Percentiles rank a stretch among this genome's conserved stretches.
phyloP scores from a whole-genome alignment of 2,797 vertebrate genomes.

The Cyprinella venusta region DNA sequence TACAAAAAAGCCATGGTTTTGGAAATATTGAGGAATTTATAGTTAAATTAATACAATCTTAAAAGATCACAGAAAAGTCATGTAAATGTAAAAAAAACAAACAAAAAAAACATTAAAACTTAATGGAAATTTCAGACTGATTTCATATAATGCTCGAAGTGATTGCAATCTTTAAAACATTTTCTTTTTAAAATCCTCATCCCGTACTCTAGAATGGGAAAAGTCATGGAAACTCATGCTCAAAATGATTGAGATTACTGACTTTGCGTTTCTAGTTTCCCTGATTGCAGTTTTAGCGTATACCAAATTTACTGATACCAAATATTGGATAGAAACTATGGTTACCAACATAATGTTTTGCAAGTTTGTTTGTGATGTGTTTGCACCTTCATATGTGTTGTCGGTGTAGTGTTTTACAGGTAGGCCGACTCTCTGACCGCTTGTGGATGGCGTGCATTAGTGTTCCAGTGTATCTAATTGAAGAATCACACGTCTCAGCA shows the following conservation, averaged over 20 bases:
- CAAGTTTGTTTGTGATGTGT: neutral
- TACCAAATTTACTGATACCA: neutral
- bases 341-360: neutral
- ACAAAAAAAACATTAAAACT: neutral
- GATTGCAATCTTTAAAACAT: neutral
- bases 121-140: neutral
- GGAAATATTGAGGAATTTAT: neutral
- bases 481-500: constrained; percentile 38
- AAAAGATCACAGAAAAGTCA: neutral
- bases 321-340: neutral
- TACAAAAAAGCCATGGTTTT: neutral
- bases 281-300: neutral
- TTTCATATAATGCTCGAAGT: neutral
- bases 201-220: neutral
- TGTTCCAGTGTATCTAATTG: constrained; percentile 52
- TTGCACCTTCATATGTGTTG: neutral
- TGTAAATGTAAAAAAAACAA: neutral
- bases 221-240: neutral
- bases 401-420: constrained; percentile 21
- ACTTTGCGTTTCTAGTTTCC: neutral
- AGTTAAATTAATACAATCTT: neutral
- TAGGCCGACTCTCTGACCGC: constrained; percentile 29
- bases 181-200: too few relatives aligned
- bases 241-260: neutral
- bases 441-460: constrained; percentile 24